These are phyloP conservation scores for Palythoa grandis DNA, from an alignment of 92 coral and sea anemone genomes.

Conservation along the genomic window DNA sequence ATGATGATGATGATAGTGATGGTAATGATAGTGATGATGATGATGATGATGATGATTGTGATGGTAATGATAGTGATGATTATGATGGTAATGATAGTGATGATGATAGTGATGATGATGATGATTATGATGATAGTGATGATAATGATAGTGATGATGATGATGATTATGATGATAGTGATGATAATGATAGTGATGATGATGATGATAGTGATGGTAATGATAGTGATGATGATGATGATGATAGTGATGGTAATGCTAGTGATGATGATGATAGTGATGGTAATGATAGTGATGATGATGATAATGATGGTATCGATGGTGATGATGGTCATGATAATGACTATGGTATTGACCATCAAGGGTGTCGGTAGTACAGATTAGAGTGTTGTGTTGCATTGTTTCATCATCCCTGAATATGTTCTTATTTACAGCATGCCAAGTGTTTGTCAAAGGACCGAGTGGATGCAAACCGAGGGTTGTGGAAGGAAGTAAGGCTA, in stretches of 20 bases:
- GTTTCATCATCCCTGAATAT: background rate
- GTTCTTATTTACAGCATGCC: slow-evolving; percentile 53
- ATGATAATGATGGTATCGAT: background rate
- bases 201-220: too few relatives aligned
- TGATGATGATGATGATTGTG: too few relatives aligned
- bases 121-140: too few relatives aligned
- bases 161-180: too few relatives aligned
- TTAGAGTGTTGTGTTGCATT: background rate
- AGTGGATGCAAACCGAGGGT: slow-evolving; percentile 63
- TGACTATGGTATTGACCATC: background rate
- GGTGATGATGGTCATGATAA: background rate
- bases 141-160: too few relatives aligned
- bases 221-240: too few relatives aligned
- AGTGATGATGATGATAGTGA: background rate
- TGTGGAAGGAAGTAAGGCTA: slow-evolving; percentile 79
- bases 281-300: background rate
- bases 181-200: too few relatives aligned
- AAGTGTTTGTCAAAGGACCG: slow-evolving; percentile 77
- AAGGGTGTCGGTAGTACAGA: background rate
- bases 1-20: background rate
- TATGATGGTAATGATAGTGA: too few relatives aligned
- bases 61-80: too few relatives aligned
- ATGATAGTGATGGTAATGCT: too few relatives aligned
- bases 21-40: too few relatives aligned
- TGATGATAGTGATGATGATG: too few relatives aligned